Evolutionary conservation across 2,888 invertebrate species (phyloP).

Genomic region (Drosophila rellima): DNA sequence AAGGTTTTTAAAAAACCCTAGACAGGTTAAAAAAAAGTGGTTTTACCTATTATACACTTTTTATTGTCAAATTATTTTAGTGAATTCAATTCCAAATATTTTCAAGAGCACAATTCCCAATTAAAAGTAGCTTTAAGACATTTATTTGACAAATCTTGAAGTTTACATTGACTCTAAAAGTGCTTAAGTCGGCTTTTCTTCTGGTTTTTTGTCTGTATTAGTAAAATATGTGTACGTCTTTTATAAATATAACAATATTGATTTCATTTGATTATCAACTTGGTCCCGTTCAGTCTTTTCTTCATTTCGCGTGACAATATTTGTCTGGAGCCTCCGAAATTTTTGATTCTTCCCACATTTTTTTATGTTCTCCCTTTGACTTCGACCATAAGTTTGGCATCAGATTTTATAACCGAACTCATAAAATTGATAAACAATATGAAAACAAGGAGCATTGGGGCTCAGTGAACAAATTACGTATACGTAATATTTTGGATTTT

Average conservation of each 20-base stretch:
- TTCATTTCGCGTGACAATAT: neutral
- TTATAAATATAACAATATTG: neutral
- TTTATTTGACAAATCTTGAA: too few relatives aligned
- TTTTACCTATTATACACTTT: too few relatives aligned
- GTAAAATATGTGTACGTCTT: too few relatives aligned
- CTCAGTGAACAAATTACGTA: conserved; percentile 31
- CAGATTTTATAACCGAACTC: conserved; percentile 41
- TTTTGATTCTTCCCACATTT: neutral
- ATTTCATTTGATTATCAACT: neutral
- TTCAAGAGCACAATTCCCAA: too few relatives aligned
- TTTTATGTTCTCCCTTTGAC: conserved; percentile 35
- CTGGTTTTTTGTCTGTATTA: too few relatives aligned
- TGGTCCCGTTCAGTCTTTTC: neutral
- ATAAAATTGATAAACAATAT: conserved; percentile 73
- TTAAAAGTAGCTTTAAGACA: too few relatives aligned
- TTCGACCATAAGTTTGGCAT: conserved; percentile 1
- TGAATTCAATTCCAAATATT: too few relatives aligned
- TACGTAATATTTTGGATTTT: conserved; percentile 37
- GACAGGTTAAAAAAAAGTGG: too few relatives aligned
- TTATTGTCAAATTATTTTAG: too few relatives aligned
- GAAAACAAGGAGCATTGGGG: conserved; percentile 21
- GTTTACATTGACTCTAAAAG: too few relatives aligned
- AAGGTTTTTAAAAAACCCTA: too few relatives aligned
- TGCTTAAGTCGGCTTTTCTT: too few relatives aligned
- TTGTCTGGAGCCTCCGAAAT: neutral